Percentiles rank a stretch among this genome's conserved stretches.
These are phyloP conservation scores for Masticophis lateralis DNA, from an alignment of 2,797 vertebrate genomes.

Conservation along the genomic window DNA sequence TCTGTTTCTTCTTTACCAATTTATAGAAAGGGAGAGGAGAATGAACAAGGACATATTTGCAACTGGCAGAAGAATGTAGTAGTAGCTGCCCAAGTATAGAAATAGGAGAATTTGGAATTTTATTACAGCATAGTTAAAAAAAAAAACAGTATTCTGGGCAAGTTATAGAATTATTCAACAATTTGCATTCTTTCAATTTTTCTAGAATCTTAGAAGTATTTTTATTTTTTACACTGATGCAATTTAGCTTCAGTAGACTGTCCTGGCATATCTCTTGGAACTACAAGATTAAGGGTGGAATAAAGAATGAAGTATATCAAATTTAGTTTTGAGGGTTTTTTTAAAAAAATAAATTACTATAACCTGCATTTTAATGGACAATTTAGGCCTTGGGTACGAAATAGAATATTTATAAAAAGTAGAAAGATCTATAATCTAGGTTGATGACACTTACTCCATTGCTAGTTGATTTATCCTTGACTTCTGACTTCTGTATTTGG, in stretches of 20 bases:
- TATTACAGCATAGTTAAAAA: background rate
- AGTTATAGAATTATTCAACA: background rate
- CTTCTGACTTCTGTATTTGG: background rate
- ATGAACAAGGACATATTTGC: background rate
- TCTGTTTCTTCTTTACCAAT: background rate
- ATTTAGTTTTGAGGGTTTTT: background rate
- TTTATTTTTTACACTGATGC: background rate
- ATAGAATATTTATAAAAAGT: background rate
- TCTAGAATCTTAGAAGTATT: fast-evolving
- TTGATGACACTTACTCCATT: background rate
- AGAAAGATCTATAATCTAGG: background rate
- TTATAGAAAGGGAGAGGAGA: background rate
- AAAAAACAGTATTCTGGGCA: background rate
- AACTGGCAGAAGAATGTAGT: background rate
- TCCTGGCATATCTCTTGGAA: background rate
- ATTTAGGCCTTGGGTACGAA: background rate
- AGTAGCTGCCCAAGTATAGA: background rate
- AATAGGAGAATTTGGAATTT: background rate
- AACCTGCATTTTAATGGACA: background rate
- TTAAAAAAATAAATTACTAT: background rate
- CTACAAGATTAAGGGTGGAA: background rate
- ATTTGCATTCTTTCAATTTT: background rate
- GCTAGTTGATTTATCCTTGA: background rate
- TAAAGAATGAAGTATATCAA: background rate
- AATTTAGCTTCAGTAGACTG: background rate